These are phyloP conservation scores for Drosophila dives DNA, from an alignment of 2,888 invertebrate species.

Conservation along the genomic window DNA sequence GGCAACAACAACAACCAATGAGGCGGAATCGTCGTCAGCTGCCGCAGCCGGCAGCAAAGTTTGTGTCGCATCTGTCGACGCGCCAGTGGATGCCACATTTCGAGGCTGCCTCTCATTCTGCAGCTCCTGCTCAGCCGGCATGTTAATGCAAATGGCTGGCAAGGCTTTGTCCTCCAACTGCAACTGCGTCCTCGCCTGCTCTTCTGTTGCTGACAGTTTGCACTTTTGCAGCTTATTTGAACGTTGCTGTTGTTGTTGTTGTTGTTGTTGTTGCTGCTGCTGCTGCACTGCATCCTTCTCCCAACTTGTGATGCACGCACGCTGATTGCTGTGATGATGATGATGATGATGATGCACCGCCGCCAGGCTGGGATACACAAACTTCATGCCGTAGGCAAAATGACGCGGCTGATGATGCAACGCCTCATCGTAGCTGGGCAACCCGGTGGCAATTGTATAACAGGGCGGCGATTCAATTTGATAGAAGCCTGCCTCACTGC, in stretches of 20 bases:
- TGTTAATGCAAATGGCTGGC: slow-evolving; percentile 77
- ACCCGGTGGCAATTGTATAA: slow-evolving; percentile 88
- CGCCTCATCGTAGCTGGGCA: slow-evolving; percentile 88
- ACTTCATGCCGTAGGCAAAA: slow-evolving; percentile 83
- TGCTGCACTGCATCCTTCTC: slow-evolving; percentile 74
- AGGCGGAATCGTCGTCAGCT: slow-evolving; percentile 74
- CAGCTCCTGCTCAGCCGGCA: slow-evolving; percentile 61
- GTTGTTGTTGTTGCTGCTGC: slow-evolving; percentile 17
- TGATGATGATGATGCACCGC: slow-evolving; percentile 82
- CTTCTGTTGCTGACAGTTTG: slow-evolving; percentile 73
- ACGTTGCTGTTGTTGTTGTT: slow-evolving; percentile 26
- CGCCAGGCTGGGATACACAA: slow-evolving; percentile 82
- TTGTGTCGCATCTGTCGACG: slow-evolving; percentile 48
- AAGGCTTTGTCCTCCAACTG: slow-evolving; percentile 52
- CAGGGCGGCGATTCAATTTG: slow-evolving; percentile 87
- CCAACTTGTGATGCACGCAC: slow-evolving; percentile 71
- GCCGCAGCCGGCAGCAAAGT: slow-evolving; percentile 71
- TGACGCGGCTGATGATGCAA: slow-evolving; percentile 86
- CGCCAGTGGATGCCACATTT: slow-evolving; percentile 43
- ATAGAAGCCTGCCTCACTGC: slow-evolving; percentile 80
- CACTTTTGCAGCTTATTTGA: slow-evolving; percentile 71
- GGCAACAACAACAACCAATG: slow-evolving; percentile 75
- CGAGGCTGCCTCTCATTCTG: slow-evolving; percentile 35
- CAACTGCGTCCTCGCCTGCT: slow-evolving; percentile 30
- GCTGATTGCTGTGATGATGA: slow-evolving; percentile 56